Base-by-base conservation (phyloP, 2,888 invertebrate species). In the Catocala sponsa region DNA sequence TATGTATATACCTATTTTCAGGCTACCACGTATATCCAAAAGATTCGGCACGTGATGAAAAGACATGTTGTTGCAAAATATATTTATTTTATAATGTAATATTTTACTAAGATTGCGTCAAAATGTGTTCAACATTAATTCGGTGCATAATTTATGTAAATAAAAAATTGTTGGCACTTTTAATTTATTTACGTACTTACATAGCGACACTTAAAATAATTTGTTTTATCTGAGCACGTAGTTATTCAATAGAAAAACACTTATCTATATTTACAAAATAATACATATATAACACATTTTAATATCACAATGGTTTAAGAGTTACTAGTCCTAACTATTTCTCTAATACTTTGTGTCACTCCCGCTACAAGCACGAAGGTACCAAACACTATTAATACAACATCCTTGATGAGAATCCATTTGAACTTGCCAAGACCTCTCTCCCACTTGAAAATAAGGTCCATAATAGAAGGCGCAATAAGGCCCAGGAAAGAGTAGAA, bases 401-500 rank as follows among this genome's bases (percentile, higher is more conserved):
- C 33, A 78, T 98, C 97, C 83, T 97, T 98, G 69, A 95, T 88
- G 0, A 97, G 86, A 51, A 96, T 95, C 96, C 97, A 97, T 32
- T 96, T 95, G 70, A 92, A 95, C 63, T 82, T 89, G 6, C 98
- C 98, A 7, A 97, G 95, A 47, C 95, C 95, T 55, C 95, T 90
- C 11, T 97, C 96, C 96, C 96, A 97, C 59, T 95, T 91, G 65
- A 96, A 96, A 9, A 97, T 95, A 0, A 96, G 96, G 78, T 98
- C 97, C 55, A 97, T 91, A 9, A 97, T 85, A 0, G 97, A 96
- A 6, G 98, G 97, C 10, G 97, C 96, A 63, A 96, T 95, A 53
- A 98, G 95, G 0, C 98, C 98, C 60, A 96, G 91, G 65, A 96
- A 95, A 0, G 97, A 96, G 76, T 97, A 96, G 79, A 96, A 96